Base-by-base conservation (phyloP, 2,113 vertebrate genomes). In the Aldabrachelys gigantea region DNA sequence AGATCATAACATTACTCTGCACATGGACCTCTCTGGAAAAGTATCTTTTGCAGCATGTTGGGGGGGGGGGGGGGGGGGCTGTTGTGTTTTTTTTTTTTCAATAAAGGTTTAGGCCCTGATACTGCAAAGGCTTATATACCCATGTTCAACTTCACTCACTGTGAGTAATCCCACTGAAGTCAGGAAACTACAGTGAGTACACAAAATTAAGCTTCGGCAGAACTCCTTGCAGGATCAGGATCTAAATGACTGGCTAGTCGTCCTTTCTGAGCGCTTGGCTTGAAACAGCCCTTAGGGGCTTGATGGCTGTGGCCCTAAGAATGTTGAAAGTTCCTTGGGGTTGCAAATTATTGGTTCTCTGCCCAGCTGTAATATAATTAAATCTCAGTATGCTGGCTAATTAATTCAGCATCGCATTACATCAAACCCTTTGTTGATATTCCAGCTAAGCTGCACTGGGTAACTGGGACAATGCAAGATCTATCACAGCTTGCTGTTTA, bases 91-190 rank as follows among this genome's bases (percentile, higher is more conserved):
- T 59, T 62, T 14, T 7, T 14, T 9, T 29, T 41, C 4, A 41
- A 6, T 31, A 6, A 38, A 22, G 65, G 65, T 69, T 69, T 35
- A 38, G 17, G 35, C 65, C 19, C 65, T 10, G 84, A 84, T 85
- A 27, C 53, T 8, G 0, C 4, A 29, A 78, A 47, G 65, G 21
- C 9, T 7, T 22, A 24, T 75, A 24, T 25, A 22, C 82, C 29
- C 21, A 27, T 12, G 41, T 47, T 78, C 35, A 17, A 13, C 90
- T 82, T 56, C 19, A 38, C 35, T 53, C 52, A 7, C 10, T 24
- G 17, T 1, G 0, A 16, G 0, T 2, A 24, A 85, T 2, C 1
- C 54, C 22, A 12, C 22, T 50, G 75, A 25, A 1, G 52, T 27
- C 65, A 22, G n/a, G 21, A 21, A 72, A 22, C 17, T 72, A 5